A percentile compares a stretch with the other conserved stretches of the same genome.
phyloP scores from a whole-genome alignment of 2,888 invertebrate species.

The Saturnia pavonia region DNA sequence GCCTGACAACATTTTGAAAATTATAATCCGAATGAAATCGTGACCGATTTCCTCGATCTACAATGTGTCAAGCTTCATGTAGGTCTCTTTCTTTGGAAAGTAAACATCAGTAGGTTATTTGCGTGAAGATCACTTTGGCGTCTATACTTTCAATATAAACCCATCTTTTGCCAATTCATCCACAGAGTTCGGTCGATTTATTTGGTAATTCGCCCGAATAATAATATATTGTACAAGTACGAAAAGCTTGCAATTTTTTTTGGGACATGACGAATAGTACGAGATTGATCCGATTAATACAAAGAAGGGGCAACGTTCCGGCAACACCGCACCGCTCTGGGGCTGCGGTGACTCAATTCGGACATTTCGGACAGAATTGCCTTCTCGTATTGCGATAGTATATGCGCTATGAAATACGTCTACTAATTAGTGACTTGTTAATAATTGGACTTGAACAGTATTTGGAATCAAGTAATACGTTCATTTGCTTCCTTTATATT shows the following conservation, averaged over 20 bases:
- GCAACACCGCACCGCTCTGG: constrained; percentile 13
- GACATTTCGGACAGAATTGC: constrained; percentile 21
- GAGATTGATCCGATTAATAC: constrained; percentile 16
- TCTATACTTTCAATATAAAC: background rate
- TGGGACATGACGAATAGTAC: constrained; percentile 21
- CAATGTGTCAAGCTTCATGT: background rate
- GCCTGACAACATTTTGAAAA: background rate
- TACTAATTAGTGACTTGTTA: background rate
- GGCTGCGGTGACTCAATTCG: constrained; percentile 25
- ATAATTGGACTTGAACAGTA: background rate
- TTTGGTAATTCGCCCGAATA: background rate
- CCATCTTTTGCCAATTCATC: background rate
- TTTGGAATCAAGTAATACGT: background rate
- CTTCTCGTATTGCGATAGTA: constrained; percentile 18
- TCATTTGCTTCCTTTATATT: background rate
- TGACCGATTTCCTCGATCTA: background rate
- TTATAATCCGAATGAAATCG: background rate
- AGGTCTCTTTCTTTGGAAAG: background rate
- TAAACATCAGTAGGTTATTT: background rate
- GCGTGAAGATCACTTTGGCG: background rate
- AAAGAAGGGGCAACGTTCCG: constrained; percentile 25
- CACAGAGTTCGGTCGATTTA: background rate
- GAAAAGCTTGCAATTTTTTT: background rate
- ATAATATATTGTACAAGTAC: constrained; percentile 10
- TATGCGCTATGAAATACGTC: background rate